Evolutionary conservation across 2,113 vertebrate genomes (phyloP).

Genomic region (Blennius ocellaris): DNA sequence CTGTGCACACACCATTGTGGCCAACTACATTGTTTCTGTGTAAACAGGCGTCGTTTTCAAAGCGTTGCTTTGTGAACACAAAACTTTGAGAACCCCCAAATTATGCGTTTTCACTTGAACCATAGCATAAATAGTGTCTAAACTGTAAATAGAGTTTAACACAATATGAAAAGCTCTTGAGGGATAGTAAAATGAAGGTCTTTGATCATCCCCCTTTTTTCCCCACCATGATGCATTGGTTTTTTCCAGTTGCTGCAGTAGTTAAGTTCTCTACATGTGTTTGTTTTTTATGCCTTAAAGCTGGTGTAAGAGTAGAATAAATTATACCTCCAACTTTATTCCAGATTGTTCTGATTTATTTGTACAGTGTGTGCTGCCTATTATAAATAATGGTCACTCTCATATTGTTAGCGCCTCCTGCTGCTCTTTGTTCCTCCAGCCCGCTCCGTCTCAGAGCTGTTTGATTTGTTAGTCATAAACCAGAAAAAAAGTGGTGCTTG

Average conservation of each 20-base stretch:
- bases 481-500: conserved; percentile 7
- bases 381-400: neutral
- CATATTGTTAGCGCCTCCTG: conserved; percentile 6
- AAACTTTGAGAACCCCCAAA: too few relatives aligned
- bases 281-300: neutral
- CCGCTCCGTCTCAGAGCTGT: conserved; percentile 7
- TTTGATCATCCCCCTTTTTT: too few relatives aligned
- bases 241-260: neutral
- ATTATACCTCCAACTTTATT: neutral
- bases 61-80: too few relatives aligned
- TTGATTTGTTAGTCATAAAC: conserved; percentile 26
- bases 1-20: too few relatives aligned
- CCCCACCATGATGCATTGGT: neutral
- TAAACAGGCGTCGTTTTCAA: too few relatives aligned
- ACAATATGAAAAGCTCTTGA: too few relatives aligned
- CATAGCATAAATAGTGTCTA: too few relatives aligned
- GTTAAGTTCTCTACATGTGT: neutral
- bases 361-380: neutral
- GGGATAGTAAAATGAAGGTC: too few relatives aligned
- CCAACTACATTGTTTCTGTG: too few relatives aligned
- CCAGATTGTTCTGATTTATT: neutral
- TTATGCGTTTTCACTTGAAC: too few relatives aligned
- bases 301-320: neutral
- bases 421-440: conserved; percentile 11
- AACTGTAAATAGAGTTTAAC: too few relatives aligned